These are phyloP conservation scores for Apis mellifera DNA, from an alignment of 1,140 invertebrate species.

Conservation along the genomic window Amel_HAv3.1 CM009942.2:4382001-4382500, in stretches of 20 bases:
- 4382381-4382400: background rate
- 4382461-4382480: too few relatives aligned
- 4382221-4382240: constrained; percentile 54
- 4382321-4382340: background rate
- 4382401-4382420: too few relatives aligned
- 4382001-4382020: constrained; percentile 48
- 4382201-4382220: constrained; percentile 75
- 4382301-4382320: background rate
- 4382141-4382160: constrained; percentile 59
- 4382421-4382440: too few relatives aligned
- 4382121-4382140: constrained; percentile 69
- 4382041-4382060: constrained; percentile 70
- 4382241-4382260: too few relatives aligned
- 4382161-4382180: constrained; percentile 76
- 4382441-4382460: too few relatives aligned
- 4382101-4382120: constrained; percentile 68
- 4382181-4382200: constrained; percentile 79
- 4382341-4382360: background rate
- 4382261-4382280: background rate
- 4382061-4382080: constrained; percentile 78
- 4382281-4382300: background rate
- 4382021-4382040: constrained; percentile 77
- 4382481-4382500: too few relatives aligned
- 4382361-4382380: too few relatives aligned
- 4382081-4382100: constrained; percentile 75